These are phyloP conservation scores for Rhynchonema sp. DNA, from an alignment of 2,888 invertebrate species.

Conservation along the genomic window DNA sequence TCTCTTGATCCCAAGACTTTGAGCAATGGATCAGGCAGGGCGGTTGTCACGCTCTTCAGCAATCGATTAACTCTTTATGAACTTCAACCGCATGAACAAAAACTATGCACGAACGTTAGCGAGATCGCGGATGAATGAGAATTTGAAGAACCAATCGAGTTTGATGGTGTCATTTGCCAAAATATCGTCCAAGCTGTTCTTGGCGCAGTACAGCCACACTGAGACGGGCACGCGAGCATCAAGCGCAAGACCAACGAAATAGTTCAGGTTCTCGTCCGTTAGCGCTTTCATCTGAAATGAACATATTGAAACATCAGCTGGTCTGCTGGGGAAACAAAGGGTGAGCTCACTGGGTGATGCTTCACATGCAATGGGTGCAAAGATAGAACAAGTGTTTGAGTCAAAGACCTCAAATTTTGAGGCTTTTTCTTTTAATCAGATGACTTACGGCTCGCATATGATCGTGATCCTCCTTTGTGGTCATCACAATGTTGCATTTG, in stretches of 20 bases:
- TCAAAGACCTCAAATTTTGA: too few relatives aligned
- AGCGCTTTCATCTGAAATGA: conserved; percentile 9
- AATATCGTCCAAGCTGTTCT: conserved; percentile 10
- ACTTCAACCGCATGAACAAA: background rate
- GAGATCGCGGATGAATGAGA: conserved; percentile 6
- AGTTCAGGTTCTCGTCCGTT: conserved; percentile 18
- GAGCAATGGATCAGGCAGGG: too few relatives aligned
- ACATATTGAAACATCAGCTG: too few relatives aligned
- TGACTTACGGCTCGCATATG: background rate
- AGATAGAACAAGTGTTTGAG: too few relatives aligned
- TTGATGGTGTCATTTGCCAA: background rate
- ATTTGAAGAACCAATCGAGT: conserved; percentile 7
- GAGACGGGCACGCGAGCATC: conserved; percentile 16
- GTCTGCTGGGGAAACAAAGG: too few relatives aligned
- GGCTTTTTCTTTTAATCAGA: too few relatives aligned
- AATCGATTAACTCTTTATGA: too few relatives aligned
- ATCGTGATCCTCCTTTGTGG: background rate
- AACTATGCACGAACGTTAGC: background rate
- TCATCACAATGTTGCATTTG: background rate
- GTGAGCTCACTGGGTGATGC: too few relatives aligned
- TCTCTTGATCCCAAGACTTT: too few relatives aligned
- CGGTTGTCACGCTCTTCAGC: too few relatives aligned
- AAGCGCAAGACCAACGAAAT: conserved; percentile 17
- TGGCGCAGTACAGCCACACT: conserved; percentile 17
- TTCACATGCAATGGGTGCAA: too few relatives aligned